Base-by-base conservation (phyloP, 2,113 vertebrate species). In the Poecile atricapillus region DNA sequence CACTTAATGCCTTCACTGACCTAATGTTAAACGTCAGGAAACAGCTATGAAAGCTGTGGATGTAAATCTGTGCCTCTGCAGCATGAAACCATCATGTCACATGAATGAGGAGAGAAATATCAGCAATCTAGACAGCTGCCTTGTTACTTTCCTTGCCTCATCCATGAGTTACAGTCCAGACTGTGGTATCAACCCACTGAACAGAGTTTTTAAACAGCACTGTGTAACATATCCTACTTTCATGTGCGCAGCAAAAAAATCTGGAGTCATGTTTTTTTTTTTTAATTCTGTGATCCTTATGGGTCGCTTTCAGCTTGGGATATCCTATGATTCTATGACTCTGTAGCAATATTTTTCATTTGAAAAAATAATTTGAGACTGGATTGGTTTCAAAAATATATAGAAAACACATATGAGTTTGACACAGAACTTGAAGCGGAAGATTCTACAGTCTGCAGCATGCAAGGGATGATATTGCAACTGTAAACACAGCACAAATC, bases 51-150 rank as follows among this genome's bases (percentile, higher is more conserved):
- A 94, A 87, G 68, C 33, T 71, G 71, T 80, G 55, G 68, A 79
- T 11, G 50, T 67, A 37, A 94, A 94, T 35, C 35, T 87, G 33
- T 28, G 4, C 73, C 70, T 90, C 87, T 95, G 39, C 28, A 69
- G 11, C 5, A 49, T 30, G 63, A 39, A 94, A 79, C 44, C 53
- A 52, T 93, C 91, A 71, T 87, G 64, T n/a, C 76, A 87, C 19
- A 58, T 56, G 88, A 96, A 90, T 75, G 74, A 83, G 63, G 89
- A 97, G 86, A 79, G 24, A 84, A 83, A 27, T 43, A 63, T 23
- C 59, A 52, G 37, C 9, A 50, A 55, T 14, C 28, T 15, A n/a
- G 65, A 37, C 33, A 83, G 31, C 47, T 83, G 80, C 14, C 43
- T 74, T 62, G 30, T 33, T 62, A 11, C 16, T 68, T 49, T n/a